A percentile compares a stretch with the other conserved stretches of the same genome.
These are phyloP conservation scores for Nephrotoma flavescens DNA, from an alignment of 2,888 invertebrate genomes.

Conservation along the genomic window DNA sequence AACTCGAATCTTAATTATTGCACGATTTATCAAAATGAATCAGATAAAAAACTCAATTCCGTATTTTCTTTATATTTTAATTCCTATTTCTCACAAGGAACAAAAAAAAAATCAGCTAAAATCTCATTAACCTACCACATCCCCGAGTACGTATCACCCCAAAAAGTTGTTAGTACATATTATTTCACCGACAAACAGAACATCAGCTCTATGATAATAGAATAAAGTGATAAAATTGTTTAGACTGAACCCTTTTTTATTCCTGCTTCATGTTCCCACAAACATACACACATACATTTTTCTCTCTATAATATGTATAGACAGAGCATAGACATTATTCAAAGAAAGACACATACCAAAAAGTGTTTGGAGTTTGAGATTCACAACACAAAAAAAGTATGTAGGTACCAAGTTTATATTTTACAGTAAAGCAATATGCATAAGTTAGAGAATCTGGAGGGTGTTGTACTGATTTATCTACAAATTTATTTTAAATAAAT, in stretches of 20 bases:
- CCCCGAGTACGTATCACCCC: not conserved
- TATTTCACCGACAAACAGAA: not conserved
- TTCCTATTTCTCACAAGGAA: not conserved
- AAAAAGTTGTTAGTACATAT: not conserved
- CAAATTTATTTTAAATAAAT: not conserved
- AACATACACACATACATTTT: too few species aligned
- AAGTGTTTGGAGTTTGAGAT: not conserved
- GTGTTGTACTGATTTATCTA: not conserved
- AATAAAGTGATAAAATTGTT: not conserved
- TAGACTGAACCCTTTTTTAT: not conserved
- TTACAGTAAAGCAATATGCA: not conserved
- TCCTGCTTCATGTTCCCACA: not conserved
- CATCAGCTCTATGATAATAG: not conserved
- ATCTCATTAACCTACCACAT: not conserved
- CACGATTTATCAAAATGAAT: not conserved
- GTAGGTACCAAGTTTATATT: not conserved
- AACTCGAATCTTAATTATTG: not conserved
- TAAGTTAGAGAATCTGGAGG: not conserved
- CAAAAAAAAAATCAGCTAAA: not conserved
- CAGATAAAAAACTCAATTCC: not conserved
- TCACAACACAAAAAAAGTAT: not conserved
- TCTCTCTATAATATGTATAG: not conserved
- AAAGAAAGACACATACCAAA: not conserved
- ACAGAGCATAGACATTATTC: not conserved
- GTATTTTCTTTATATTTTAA: not conserved